Base-by-base conservation (phyloP, 1,140 invertebrate genomes). In the Tetranychus cinnabarinus region DNA sequence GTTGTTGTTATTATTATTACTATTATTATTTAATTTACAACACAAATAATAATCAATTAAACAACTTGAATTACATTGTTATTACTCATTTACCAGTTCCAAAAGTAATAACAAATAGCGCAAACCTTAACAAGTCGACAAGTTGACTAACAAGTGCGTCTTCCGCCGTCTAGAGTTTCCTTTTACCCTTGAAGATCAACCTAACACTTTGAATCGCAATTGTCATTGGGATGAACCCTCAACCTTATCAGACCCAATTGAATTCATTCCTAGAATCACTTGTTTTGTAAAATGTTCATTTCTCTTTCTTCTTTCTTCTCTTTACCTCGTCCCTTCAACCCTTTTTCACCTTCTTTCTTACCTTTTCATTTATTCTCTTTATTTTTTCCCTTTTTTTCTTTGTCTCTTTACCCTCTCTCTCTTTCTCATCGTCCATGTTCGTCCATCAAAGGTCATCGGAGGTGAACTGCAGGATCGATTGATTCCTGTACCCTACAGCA, bases 401-500 rank as follows among this genome's bases (percentile, higher is more conserved):
- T 15, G 23, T 33, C n/a, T 50, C 50, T 31, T 52, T 7, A 52
- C n/a, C n/a, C 50, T 31, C 50, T n/a, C 15, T 31, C n/a, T 8
- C 12, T 31, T 33, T 8, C 50, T n/a, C 5, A 52, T 23, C n/a
- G 7, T 31, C 7, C 13, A 52, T 4, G 23, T 15, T 8, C 45
- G 8, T 15, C 50, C n/a, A 52, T 23, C 37, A 37, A 56, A 91
- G 87, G 87, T 90, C 82, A 93, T 93, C 87, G 88, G 88, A 84
- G 88, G 88, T 82, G 88, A 91, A 82, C 89, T 91, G 81, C 88
- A 93, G 86, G 88, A 91, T 81, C 86, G 88, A 80, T 88, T 93
- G 83, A 92, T 93, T 79, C 88, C 88, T 78, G 88, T 92, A 78
- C 88, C 88, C 78, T 92, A 93, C 86, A 92, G 88, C 88, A 93